Evolutionary conservation across 64 coral and sea anemone genomes (phyloP).

Genomic region (Stichodactyla mertensii): DNA sequence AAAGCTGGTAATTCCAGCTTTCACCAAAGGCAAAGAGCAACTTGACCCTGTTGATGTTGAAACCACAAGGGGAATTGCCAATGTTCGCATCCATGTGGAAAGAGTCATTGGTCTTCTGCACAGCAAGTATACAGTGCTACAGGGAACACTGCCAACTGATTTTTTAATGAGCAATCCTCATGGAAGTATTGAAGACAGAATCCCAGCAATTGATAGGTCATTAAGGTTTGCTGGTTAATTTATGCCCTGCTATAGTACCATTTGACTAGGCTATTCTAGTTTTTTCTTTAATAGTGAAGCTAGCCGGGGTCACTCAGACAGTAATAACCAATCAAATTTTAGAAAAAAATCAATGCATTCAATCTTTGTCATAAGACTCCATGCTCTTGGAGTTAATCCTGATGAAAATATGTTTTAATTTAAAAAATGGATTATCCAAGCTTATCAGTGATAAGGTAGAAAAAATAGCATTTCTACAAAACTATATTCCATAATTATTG

Average conservation of each 20-base stretch:
- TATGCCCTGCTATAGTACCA: conserved; percentile 35
- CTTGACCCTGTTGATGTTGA: too few relatives aligned
- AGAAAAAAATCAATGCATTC: too few relatives aligned
- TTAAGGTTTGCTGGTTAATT: conserved; percentile 51
- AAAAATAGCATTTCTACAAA: too few relatives aligned
- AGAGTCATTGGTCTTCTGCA: conserved; percentile 6
- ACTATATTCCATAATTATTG: too few relatives aligned
- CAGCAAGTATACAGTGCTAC: background rate
- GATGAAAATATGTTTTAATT: too few relatives aligned
- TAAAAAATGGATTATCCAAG: too few relatives aligned
- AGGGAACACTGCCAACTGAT: conserved; percentile 28
- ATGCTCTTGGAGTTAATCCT: too few relatives aligned
- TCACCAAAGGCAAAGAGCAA: background rate
- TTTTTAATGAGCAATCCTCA: conserved; percentile 31
- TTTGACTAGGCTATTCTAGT: conserved; percentile 32
- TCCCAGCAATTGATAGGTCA: conserved; percentile 32
- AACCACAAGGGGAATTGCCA: too few relatives aligned
- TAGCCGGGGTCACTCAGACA: background rate
- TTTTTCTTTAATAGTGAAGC: background rate
- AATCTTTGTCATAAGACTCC: too few relatives aligned
- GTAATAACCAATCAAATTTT: too few relatives aligned
- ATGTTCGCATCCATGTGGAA: too few relatives aligned
- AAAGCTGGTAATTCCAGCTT: background rate
- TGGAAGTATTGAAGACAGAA: background rate
- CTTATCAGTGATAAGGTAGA: too few relatives aligned